phyloP scores from a whole-genome alignment of 2,888 invertebrate species.

The Strigamia transsilvanica region DNA sequence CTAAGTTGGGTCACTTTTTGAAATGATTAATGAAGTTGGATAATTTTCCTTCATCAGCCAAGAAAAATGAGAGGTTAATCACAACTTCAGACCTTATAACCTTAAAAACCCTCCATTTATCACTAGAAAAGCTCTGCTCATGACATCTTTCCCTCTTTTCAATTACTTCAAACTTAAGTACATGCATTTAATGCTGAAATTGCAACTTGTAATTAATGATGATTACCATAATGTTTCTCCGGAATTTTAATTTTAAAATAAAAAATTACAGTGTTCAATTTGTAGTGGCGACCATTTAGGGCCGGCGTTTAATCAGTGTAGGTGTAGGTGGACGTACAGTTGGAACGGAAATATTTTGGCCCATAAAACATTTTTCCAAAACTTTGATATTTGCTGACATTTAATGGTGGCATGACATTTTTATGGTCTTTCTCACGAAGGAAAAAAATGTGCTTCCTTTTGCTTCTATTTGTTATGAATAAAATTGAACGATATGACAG shows the following conservation, averaged over 20 bases:
- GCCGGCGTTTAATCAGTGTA: too few relatives aligned
- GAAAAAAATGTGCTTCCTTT: not conserved
- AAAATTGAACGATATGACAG: not conserved
- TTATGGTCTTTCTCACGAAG: not conserved
- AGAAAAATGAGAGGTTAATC: conserved; percentile 14
- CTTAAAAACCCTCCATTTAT: conserved; percentile 9
- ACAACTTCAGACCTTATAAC: not conserved
- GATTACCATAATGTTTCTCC: too few relatives aligned
- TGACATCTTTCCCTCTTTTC: conserved; percentile 1
- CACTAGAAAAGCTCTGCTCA: not conserved
- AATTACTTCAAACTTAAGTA: not conserved
- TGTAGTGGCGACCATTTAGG: too few relatives aligned
- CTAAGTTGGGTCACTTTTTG: not conserved
- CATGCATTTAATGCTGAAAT: not conserved
- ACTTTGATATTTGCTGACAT: not conserved
- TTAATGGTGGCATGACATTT: not conserved
- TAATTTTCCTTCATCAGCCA: not conserved
- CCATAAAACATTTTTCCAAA: not conserved
- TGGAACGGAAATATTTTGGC: too few relatives aligned
- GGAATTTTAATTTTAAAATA: too few relatives aligned
- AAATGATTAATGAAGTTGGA: not conserved
- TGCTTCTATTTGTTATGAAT: not conserved
- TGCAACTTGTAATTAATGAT: too few relatives aligned
- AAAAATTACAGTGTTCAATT: too few relatives aligned
- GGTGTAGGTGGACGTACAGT: too few relatives aligned